phyloP scores from a whole-genome alignment of 2,888 invertebrate species.

The Agrochola macilenta region DNA sequence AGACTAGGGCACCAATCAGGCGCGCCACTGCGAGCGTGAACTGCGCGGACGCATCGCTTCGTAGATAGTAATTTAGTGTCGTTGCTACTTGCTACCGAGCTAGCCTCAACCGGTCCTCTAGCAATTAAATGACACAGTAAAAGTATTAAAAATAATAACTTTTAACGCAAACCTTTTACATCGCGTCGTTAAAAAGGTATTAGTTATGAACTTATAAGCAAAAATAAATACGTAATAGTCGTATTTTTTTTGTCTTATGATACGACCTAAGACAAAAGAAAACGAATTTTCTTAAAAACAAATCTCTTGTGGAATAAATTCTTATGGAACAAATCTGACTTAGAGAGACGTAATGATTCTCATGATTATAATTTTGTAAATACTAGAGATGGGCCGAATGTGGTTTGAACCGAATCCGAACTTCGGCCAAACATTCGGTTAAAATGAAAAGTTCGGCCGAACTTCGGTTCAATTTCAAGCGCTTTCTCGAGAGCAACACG shows the following conservation, averaged over 20 bases:
- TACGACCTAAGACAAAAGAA: too few species aligned
- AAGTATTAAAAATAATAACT: slow-evolving; percentile 79
- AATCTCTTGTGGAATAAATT: too few species aligned
- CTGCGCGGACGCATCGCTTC: slow-evolving; percentile 79
- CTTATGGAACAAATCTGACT: too few species aligned
- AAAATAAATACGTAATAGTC: slow-evolving; percentile 27
- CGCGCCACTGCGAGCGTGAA: slow-evolving; percentile 69
- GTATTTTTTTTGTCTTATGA: slow-evolving; percentile 14
- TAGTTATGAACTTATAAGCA: slow-evolving; percentile 64
- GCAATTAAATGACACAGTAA: slow-evolving; percentile 87
- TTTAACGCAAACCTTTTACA: slow-evolving; percentile 60
- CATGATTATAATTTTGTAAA: too few species aligned
- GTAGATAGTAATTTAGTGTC: slow-evolving; percentile 86
- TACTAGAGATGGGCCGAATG: too few species aligned
- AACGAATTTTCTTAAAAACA: too few species aligned
- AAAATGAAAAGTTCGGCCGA: too few species aligned
- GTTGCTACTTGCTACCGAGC: slow-evolving; percentile 78
- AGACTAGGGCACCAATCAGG: slow-evolving; percentile 79
- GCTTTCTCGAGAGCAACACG: too few species aligned
- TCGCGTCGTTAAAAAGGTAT: slow-evolving; percentile 63
- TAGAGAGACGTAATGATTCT: too few species aligned
- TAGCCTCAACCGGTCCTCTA: slow-evolving; percentile 79
- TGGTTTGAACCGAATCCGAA: too few species aligned
- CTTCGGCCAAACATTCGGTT: too few species aligned
- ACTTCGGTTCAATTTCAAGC: too few species aligned